phyloP scores from a whole-genome alignment of 1,140 invertebrate genomes.

The Magallana gigas region DNA sequence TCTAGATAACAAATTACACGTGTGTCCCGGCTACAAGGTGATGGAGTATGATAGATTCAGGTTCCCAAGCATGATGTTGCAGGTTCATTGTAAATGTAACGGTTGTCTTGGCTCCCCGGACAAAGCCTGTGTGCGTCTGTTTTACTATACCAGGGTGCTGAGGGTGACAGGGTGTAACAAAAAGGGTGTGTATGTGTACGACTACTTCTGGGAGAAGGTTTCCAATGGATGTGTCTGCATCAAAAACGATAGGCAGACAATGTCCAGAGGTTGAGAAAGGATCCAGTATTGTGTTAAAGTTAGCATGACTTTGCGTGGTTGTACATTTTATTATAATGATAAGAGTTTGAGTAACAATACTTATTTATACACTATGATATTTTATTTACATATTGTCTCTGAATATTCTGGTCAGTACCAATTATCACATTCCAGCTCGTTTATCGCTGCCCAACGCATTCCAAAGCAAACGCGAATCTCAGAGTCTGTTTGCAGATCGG shows the following conservation, averaged over 20 bases:
- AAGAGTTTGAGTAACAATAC: background rate
- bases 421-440: too few relatives aligned
- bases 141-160: background rate
- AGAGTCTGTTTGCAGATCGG: too few relatives aligned
- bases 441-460: background rate
- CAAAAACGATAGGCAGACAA: background rate
- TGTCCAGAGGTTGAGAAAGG: too few relatives aligned
- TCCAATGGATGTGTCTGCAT: background rate
- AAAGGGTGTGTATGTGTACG: background rate
- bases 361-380: too few relatives aligned
- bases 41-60: background rate
- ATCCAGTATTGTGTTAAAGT: too few relatives aligned
- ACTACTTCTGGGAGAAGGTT: constrained; percentile 6
- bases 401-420: background rate
- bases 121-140: background rate
- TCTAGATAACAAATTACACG: background rate
- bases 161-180: background rate
- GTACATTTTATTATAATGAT: too few relatives aligned
- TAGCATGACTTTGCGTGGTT: too few relatives aligned
- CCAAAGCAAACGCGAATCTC: background rate
- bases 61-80: background rate
- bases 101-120: background rate
- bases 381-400: background rate
- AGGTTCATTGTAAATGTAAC: constrained; percentile 4
- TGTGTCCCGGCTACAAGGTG: background rate